Conservation (phyloP, 2,113 vertebrate genomes). For the Cyanoderma ruficeps region DNA sequence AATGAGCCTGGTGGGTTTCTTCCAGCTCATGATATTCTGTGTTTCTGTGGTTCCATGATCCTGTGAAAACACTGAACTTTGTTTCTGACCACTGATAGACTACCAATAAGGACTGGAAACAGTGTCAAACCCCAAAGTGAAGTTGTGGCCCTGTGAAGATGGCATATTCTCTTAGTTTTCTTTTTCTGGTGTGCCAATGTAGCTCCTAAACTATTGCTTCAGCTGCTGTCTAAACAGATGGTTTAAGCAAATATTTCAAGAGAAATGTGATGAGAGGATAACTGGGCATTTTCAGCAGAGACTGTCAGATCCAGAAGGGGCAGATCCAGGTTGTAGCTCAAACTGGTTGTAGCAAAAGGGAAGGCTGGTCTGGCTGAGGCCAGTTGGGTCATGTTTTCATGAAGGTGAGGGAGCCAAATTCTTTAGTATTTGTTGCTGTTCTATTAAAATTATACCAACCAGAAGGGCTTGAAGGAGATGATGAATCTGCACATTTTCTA, state of each 20-base stretch:
- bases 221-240: background rate
- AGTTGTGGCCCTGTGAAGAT: background rate
- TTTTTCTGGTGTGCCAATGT: background rate
- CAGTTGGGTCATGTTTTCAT: background rate
- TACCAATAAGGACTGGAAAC: background rate
- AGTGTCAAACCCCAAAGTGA: background rate
- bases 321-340: background rate
- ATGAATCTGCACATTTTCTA: conserved; percentile 14
- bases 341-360: background rate
- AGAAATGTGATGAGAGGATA: background rate
- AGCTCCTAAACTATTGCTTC: background rate
- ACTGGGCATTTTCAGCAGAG: background rate
- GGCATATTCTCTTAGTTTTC: background rate
- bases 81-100: background rate
- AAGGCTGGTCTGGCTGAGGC: background rate
- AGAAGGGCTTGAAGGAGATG: background rate
- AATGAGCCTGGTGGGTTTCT: background rate
- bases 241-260: background rate
- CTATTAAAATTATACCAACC: background rate
- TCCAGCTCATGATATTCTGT: background rate
- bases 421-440: background rate
- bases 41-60: background rate
- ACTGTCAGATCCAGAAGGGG: background rate
- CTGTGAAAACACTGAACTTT: background rate
- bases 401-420: background rate